These are phyloP conservation scores for Lasioglossum zephyrum DNA, from an alignment of 2,888 invertebrate species.

Conservation along the genomic window DNA sequence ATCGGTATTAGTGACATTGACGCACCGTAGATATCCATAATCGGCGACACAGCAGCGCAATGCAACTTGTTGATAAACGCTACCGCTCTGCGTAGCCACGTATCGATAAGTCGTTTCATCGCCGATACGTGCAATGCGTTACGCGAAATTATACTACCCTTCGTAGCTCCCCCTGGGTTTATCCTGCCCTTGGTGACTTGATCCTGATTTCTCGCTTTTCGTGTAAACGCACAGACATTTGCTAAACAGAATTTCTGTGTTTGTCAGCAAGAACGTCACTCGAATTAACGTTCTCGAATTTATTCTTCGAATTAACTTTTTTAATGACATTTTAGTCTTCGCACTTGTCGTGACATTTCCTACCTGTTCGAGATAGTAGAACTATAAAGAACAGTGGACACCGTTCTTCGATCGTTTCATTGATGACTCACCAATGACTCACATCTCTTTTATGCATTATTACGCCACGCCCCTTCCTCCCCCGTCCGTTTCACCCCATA, in stretches of 20 bases:
- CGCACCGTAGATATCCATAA: conserved; percentile 30
- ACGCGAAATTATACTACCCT: neutral
- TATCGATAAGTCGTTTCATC: conserved; percentile 22
- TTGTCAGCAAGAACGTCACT: too few species aligned
- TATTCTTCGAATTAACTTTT: too few species aligned
- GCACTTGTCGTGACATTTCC: neutral
- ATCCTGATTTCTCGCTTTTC: neutral
- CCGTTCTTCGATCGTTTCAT: neutral
- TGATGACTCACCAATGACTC: neutral
- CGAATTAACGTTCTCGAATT: too few species aligned
- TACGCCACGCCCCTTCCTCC: neutral
- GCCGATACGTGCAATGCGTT: neutral
- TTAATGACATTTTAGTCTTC: neutral
- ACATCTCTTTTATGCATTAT: neutral
- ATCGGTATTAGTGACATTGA: conserved; percentile 43
- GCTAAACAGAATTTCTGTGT: neutral
- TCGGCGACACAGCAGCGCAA: conserved; percentile 17
- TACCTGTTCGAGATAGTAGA: neutral
- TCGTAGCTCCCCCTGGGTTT: neutral
- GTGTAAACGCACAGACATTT: neutral
- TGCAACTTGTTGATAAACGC: conserved; percentile 54
- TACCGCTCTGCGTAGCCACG: neutral
- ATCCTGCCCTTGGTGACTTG: neutral
- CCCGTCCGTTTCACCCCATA: neutral
- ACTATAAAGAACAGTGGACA: neutral